These are phyloP conservation scores for Ranitomeya variabilis DNA, from an alignment of 2,113 vertebrate genomes.

Conservation along the genomic window DNA sequence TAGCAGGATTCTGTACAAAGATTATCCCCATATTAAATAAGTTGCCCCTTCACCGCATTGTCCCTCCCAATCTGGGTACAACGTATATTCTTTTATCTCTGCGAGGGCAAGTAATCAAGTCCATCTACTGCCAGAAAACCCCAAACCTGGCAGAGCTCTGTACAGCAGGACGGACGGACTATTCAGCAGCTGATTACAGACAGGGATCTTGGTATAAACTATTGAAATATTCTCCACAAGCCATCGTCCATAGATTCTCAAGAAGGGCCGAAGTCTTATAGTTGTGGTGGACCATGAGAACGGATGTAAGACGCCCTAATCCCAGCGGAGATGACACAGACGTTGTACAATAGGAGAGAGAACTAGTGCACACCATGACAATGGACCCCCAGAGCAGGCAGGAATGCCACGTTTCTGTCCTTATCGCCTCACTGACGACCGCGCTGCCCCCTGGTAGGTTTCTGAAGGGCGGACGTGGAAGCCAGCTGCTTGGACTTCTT, in stretches of 20 bases:
- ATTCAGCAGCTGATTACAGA: neutral
- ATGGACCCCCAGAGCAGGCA: neutral
- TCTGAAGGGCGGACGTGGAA: slow-evolving; percentile 67
- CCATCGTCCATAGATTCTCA: neutral
- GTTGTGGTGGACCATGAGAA: neutral
- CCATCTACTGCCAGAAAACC: neutral
- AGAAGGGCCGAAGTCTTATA: neutral
- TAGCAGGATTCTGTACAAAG: neutral
- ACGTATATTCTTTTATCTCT: neutral
- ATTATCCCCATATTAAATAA: neutral
- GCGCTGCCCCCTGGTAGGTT: slow-evolving; percentile 41
- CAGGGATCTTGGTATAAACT: neutral
- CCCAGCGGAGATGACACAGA: neutral
- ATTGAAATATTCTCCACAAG: neutral
- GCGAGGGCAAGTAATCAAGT: neutral
- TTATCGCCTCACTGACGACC: slow-evolving; percentile 70
- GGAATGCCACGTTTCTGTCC: neutral
- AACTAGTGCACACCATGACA: slow-evolving; percentile 27
- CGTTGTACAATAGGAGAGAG: neutral
- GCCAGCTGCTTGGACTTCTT: slow-evolving; percentile 72
- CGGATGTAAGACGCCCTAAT: neutral
- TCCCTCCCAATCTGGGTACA: neutral
- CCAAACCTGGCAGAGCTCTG: too few relatives aligned
- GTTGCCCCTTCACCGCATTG: neutral
- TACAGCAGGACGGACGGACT: neutral